These are phyloP conservation scores for Semotilus atromaculatus DNA, from an alignment of 2,797 vertebrate species.

Conservation along the genomic window DNA sequence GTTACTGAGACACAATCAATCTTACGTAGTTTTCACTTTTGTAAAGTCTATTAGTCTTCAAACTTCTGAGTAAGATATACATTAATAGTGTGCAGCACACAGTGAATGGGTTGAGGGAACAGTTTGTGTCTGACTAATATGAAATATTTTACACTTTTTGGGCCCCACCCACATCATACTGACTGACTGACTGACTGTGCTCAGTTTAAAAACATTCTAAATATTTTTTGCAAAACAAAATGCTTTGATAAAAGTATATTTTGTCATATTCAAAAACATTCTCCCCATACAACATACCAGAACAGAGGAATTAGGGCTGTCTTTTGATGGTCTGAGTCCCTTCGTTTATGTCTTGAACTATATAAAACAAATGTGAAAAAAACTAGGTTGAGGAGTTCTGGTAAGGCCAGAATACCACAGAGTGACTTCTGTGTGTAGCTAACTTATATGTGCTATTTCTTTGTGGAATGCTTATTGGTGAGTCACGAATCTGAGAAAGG, in stretches of 20 bases:
- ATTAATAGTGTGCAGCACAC: neutral
- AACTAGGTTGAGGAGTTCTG: conserved; percentile 27
- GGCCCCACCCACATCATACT: neutral
- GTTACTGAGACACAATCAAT: neutral
- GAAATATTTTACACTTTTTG: too few species aligned
- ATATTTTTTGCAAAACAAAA: neutral
- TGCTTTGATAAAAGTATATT: neutral
- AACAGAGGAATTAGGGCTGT: neutral
- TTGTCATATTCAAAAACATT: neutral
- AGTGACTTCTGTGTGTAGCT: conserved; percentile 24
- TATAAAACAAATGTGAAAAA: neutral
- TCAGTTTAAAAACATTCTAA: neutral
- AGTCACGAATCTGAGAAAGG: conserved; percentile 26
- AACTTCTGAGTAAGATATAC: neutral
- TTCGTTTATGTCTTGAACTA: neutral
- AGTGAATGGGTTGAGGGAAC: too few species aligned
- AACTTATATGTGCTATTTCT: conserved; percentile 29
- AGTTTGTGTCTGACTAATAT: too few species aligned
- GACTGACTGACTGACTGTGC: too few species aligned
- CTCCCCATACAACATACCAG: neutral
- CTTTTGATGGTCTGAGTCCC: conserved; percentile 1
- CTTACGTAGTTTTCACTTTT: neutral
- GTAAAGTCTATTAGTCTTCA: neutral
- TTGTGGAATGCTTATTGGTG: conserved; percentile 35
- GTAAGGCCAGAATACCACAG: neutral